Base-by-base conservation (phyloP, 2,113 vertebrate species). In the Platysternon megacephalum region DNA sequence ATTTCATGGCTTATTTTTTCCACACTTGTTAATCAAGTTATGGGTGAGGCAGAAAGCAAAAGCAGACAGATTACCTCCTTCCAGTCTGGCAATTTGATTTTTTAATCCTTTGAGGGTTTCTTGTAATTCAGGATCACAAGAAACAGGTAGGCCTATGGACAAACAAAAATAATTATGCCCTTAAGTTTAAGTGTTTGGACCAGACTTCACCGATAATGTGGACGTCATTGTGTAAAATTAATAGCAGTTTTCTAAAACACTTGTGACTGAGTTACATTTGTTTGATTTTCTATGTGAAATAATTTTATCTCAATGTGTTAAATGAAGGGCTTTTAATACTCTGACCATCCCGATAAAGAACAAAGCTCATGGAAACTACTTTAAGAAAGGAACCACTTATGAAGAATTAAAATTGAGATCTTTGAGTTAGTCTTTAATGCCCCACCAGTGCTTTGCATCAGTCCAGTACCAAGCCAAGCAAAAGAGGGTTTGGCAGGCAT, bases 11-110 rank as follows among this genome's bases (percentile, higher is more conserved):
- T 6, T 16, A 65, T n/a, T n/a, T 68, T 65, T n/a, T 68, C 61
- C 32, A n/a, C 17, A 68, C 61, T 68, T 68, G 35, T 68, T 68
- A 68, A 58, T 58, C 56, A 58, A 68, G 16, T n/a, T n/a, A 21
- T 68, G 16, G 14, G 6, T 68, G 61, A 9, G 9, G 79, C 24
- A 86, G 85, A 84, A 79, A 78, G 4, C 48, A n/a, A 91, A 65
- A 91, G 51, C 1, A 1, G 42, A 12, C 80, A 86, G 48, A 56
- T 88, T 97, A 98, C 97, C 96, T 0, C 81, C n/a, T 95, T 97
- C 93, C 10, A 98, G 87, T 74, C 1, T 88, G 65, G 5, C 11
- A 52, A 97, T 48, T 24, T 13, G 78, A 19, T n/a, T 49, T 22
- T 72, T 11, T 56, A 97, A 12, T 51, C 82, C n/a, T 51, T 1